phyloP scores from a whole-genome alignment of 64 coral and sea anemone genomes.

The Actinia tenebrosa region DNA sequence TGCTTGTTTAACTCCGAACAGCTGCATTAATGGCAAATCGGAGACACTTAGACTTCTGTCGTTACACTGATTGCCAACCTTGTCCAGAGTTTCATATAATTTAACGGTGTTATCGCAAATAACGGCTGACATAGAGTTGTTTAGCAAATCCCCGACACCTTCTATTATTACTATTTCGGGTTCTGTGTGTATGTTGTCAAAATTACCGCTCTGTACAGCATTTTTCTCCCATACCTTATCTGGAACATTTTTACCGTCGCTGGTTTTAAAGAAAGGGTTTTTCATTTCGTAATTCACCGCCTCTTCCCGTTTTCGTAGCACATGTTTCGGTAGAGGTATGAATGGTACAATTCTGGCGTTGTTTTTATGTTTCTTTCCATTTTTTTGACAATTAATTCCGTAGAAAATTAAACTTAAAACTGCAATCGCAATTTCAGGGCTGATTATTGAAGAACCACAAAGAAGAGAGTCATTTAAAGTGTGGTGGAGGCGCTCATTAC shows the following conservation, averaged over 20 bases:
- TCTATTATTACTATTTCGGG: background rate
- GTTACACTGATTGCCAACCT: background rate
- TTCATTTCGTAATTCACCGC: background rate
- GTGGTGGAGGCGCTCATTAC: constrained; percentile 49
- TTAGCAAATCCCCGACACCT: background rate
- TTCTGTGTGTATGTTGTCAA: background rate
- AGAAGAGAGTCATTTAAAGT: constrained; percentile 41
- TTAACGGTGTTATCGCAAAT: background rate
- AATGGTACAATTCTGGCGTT: constrained; percentile 18
- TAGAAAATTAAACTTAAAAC: constrained; percentile 39
- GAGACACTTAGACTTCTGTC: constrained; percentile 7
- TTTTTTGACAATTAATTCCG: constrained; percentile 15
- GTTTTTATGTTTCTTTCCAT: background rate
- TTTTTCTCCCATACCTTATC: background rate
- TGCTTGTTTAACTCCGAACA: background rate
- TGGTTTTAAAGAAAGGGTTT: background rate
- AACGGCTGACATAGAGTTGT: background rate
- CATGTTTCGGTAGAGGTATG: background rate
- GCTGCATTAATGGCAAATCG: constrained; percentile 9
- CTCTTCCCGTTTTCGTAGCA: background rate
- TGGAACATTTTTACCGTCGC: background rate
- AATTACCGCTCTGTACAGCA: background rate
- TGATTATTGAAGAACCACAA: constrained; percentile 41
- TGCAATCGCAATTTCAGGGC: constrained; percentile 48
- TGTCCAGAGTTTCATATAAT: background rate